phyloP scores from a whole-genome alignment of 2,888 invertebrate genomes.

The Priocnemis perturbator region DNA sequence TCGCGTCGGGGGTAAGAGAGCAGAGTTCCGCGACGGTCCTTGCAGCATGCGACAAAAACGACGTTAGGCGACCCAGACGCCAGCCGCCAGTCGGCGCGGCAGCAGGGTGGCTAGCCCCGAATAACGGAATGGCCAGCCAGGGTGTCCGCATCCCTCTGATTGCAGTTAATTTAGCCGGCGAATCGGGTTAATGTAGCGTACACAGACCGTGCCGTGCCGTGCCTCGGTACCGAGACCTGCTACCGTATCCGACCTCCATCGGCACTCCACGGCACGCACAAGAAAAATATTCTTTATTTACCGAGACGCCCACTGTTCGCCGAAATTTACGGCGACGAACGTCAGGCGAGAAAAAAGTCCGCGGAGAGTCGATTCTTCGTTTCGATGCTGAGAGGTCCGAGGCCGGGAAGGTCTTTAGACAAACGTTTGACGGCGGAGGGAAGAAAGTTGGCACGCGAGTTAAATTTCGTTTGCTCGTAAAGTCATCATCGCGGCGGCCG shows the following conservation, averaged over 20 bases:
- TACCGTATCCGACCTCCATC: slow-evolving; percentile 15
- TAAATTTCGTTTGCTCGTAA: too few species aligned
- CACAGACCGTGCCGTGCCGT: slow-evolving; percentile 50
- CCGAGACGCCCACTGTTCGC: slow-evolving; percentile 2
- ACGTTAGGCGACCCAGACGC: background rate
- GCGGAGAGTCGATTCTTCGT: too few species aligned
- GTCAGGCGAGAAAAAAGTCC: too few species aligned
- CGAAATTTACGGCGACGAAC: too few species aligned
- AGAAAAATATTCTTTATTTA: background rate
- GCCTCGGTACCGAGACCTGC: slow-evolving; percentile 35
- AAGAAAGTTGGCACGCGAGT: too few species aligned
- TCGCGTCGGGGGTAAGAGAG: slow-evolving; percentile 32
- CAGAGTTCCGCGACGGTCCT: slow-evolving; percentile 13
- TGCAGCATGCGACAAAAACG: background rate
- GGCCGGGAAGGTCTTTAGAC: too few species aligned
- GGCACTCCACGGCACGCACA: background rate
- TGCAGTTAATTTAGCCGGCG: slow-evolving; percentile 74
- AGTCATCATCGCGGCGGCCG: too few species aligned
- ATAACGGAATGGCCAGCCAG: slow-evolving; percentile 65
- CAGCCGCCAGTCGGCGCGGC: too few species aligned
- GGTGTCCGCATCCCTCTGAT: slow-evolving; percentile 71
- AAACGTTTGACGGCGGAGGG: too few species aligned
- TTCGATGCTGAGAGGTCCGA: too few species aligned
- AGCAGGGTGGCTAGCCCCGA: too few species aligned
- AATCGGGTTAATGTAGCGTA: slow-evolving; percentile 75